Percentiles rank a stretch among this genome's conserved stretches.
phyloP scores from a whole-genome alignment of 1,140 invertebrate species.

The Brachionus sp. region DNA sequence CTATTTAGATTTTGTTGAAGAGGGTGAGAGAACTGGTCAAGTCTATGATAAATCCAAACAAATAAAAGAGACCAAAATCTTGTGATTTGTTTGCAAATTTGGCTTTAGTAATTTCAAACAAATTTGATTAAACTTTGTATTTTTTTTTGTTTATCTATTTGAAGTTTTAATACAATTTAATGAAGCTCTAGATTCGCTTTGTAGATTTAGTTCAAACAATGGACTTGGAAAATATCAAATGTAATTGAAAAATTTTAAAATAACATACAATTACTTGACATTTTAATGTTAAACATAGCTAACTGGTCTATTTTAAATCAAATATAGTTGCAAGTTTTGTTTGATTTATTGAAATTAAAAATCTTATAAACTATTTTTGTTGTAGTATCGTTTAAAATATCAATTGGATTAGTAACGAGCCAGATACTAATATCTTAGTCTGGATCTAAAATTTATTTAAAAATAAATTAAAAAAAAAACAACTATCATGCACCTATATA shows the following conservation, averaged over 20 bases:
- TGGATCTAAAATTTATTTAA: background rate
- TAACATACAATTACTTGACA: slow-evolving; percentile 27
- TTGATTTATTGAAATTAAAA: slow-evolving; percentile 38
- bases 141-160: slow-evolving; percentile 38
- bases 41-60: background rate
- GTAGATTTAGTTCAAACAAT: background rate
- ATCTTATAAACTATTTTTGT: slow-evolving; percentile 22
- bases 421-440: background rate
- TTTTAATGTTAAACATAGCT: slow-evolving; percentile 27
- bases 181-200: slow-evolving; percentile 13
- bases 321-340: slow-evolving; percentile 26
- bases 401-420: slow-evolving; percentile 27
- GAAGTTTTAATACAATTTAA: slow-evolving; percentile 38
- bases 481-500: background rate
- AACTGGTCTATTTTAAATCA: slow-evolving; percentile 25
- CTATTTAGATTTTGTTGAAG: background rate
- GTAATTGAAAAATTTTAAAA: slow-evolving; percentile 34
- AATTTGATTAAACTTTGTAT: slow-evolving; percentile 2
- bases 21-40: background rate
- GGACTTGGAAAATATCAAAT: slow-evolving; percentile 19
- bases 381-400: background rate
- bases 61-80: slow-evolving; percentile 1
- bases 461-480: background rate
- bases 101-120: background rate
- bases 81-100: background rate